phyloP scores from a whole-genome alignment of 2,797 vertebrate species.

The Sylvilagus floridanus region DNA sequence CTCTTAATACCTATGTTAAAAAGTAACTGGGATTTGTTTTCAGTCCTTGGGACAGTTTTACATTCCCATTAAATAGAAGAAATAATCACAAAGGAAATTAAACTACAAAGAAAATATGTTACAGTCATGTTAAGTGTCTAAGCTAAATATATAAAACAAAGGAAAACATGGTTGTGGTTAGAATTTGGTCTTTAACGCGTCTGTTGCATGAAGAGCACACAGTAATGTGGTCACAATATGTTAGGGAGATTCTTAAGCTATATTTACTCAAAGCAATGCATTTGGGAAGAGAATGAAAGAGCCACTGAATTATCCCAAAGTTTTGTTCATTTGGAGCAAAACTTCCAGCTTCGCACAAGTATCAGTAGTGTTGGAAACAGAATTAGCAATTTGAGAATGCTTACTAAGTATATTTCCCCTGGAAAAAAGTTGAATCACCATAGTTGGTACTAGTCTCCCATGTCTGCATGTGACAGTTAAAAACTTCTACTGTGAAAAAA shows the following conservation, averaged over 20 bases:
- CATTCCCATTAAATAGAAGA: slow-evolving; percentile 68
- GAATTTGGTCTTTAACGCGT: slow-evolving; percentile 20
- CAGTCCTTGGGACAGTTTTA: slow-evolving; percentile 70
- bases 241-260: slow-evolving; percentile 12
- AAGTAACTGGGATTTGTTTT: slow-evolving; percentile 66
- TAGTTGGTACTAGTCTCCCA: neutral
- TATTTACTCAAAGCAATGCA: slow-evolving; percentile 39
- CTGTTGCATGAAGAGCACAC: neutral
- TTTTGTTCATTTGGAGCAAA: slow-evolving; percentile 36
- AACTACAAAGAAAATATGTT: slow-evolving; percentile 75
- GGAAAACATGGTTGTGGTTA: slow-evolving; percentile 58
- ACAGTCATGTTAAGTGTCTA: slow-evolving; percentile 62
- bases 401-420: neutral
- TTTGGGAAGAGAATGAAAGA: slow-evolving; percentile 37
- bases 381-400: neutral
- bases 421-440: neutral
- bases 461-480: neutral
- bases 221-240: slow-evolving; percentile 15
- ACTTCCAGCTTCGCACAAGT: neutral
- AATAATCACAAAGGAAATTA: slow-evolving; percentile 80
- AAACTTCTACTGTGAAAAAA: neutral
- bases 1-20: slow-evolving; percentile 36
- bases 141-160: slow-evolving; percentile 73
- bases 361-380: neutral
- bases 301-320: slow-evolving; percentile 17